Percentiles rank a stretch among this genome's conserved stretches.
Evolutionary conservation across 2,797 vertebrate genomes (phyloP).

Genomic region (Choloepus didactylus): DNA sequence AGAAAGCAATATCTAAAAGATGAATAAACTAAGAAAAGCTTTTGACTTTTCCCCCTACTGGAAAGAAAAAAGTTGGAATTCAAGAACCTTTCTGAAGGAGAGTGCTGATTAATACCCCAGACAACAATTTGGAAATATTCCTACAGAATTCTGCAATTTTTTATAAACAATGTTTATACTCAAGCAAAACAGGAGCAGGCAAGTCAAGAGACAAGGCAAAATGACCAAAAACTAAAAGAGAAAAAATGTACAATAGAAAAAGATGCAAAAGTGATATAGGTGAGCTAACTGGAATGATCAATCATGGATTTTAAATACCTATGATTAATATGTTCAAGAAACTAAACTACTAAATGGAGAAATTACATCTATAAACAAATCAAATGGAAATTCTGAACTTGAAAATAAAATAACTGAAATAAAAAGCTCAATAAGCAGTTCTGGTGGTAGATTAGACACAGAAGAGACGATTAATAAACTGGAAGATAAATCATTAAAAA

Average conservation of each 20-base stretch:
- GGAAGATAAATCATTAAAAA: neutral
- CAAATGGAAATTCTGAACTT: conserved; percentile 4
- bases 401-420: neutral
- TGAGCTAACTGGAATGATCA: neutral
- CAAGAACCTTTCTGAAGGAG: neutral
- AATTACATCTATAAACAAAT: neutral
- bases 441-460: neutral
- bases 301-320: neutral
- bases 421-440: neutral
- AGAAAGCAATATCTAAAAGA: neutral
- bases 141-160: conserved; percentile 1
- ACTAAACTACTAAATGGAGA: neutral
- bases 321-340: neutral
- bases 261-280: neutral
- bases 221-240: neutral
- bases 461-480: neutral
- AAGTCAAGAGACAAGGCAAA: neutral
- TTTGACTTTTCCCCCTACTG: neutral
- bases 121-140: neutral
- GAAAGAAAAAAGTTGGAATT: neutral
- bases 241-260: neutral
- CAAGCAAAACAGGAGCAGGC: neutral
- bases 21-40: neutral
- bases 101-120: neutral
- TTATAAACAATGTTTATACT: neutral